Conservation (phyloP, 2,113 vertebrate genomes). For the Myotis brandtii region DNA sequence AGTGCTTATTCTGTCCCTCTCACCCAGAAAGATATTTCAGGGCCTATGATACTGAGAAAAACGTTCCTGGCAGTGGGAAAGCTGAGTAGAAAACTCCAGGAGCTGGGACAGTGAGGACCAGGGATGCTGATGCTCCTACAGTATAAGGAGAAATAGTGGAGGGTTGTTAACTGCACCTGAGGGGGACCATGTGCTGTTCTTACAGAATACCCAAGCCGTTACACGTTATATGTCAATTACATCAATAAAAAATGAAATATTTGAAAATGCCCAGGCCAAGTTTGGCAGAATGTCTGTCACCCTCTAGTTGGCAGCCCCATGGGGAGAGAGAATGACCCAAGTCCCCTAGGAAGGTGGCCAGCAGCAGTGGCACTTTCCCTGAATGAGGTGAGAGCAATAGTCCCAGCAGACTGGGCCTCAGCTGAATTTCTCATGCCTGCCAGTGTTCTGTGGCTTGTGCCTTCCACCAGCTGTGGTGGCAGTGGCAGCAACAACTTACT, state of each 20-base stretch:
- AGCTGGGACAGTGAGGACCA: not conserved
- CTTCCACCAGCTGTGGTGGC: slow-evolving; percentile 76
- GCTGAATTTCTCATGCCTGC: slow-evolving; percentile 65
- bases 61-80: not conserved
- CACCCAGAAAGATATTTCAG: not conserved
- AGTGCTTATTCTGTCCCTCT: slow-evolving; percentile 3
- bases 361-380: slow-evolving; percentile 48
- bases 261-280: not conserved
- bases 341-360: slow-evolving; percentile 18
- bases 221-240: not conserved
- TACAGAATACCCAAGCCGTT: not conserved
- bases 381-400: not conserved
- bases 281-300: not conserved
- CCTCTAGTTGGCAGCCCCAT: not conserved
- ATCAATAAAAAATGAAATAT: not conserved
- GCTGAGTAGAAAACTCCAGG: not conserved
- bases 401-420: not conserved
- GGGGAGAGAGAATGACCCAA: not conserved
- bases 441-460: slow-evolving; percentile 59
- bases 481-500: slow-evolving; percentile 76
- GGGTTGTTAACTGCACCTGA: not conserved
- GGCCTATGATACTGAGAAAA: not conserved
- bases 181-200: not conserved
- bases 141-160: not conserved
- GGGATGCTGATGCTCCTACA: not conserved